phyloP scores from a whole-genome alignment of 2,113 vertebrate genomes.

The Origma solitaria region DNA sequence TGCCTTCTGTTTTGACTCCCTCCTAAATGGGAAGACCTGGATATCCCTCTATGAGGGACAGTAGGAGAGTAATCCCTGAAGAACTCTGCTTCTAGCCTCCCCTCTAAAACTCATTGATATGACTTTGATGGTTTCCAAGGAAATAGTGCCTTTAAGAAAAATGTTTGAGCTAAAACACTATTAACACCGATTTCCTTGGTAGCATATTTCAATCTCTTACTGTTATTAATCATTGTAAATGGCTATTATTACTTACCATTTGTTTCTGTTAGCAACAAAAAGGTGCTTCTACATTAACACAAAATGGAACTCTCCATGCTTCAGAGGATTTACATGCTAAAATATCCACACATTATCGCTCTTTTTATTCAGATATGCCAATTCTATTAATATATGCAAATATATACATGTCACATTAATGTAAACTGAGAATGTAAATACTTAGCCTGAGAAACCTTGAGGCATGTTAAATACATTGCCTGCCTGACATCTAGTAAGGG shows the following conservation, averaged over 20 bases:
- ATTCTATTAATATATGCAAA: constrained; percentile 24
- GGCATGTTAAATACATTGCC: neutral
- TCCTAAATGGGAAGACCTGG: neutral
- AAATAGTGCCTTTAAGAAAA: neutral
- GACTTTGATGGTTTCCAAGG: neutral
- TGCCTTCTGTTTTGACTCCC: neutral
- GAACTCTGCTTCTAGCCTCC: neutral
- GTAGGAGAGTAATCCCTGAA: neutral
- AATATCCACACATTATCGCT: neutral
- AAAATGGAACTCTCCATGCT: constrained; percentile 5
- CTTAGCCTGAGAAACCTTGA: constrained; percentile 1
- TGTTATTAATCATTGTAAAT: constrained; percentile 16
- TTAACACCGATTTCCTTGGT: neutral
- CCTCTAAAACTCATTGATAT: neutral
- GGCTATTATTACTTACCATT: constrained; percentile 7
- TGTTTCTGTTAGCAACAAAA: neutral
- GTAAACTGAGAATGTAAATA: constrained; percentile 34
- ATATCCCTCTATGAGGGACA: neutral
- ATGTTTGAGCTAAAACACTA: neutral
- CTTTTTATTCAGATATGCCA: constrained; percentile 26
- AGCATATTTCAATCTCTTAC: neutral
- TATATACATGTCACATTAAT: neutral
- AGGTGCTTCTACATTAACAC: neutral
- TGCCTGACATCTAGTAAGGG: neutral
- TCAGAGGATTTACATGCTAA: constrained; percentile 10